These are phyloP conservation scores for Arctopsyche grandis DNA, from an alignment of 1,140 invertebrate species.

Conservation along the genomic window DNA sequence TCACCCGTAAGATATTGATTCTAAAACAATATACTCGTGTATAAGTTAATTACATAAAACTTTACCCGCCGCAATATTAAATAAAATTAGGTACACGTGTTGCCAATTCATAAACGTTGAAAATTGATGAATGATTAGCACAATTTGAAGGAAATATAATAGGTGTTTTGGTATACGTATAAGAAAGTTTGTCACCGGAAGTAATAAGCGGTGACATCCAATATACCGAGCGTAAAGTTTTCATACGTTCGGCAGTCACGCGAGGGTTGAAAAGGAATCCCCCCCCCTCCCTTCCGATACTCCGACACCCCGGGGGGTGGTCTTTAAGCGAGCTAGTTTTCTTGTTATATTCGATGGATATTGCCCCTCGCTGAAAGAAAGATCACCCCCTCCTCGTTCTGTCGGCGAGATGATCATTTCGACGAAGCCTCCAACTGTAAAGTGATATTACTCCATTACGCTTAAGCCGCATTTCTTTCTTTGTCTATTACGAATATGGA, in stretches of 20 bases:
- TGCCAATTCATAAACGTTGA: no score
- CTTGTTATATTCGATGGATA: slow-evolving; percentile 1
- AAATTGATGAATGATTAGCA: no score
- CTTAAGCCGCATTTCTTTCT: slow-evolving; percentile 1
- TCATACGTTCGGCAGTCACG: background rate
- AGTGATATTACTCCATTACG: slow-evolving; percentile 27
- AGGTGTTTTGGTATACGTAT: no score
- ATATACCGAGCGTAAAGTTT: background rate
- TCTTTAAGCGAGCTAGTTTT: background rate
- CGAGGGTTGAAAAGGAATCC: background rate
- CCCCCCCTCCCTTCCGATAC: background rate
- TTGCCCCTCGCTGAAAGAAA: background rate
- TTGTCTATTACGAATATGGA: slow-evolving; percentile 26
- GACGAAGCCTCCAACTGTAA: background rate
- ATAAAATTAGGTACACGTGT: no score
- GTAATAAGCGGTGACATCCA: background rate
- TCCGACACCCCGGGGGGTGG: background rate
- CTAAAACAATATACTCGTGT: no score
- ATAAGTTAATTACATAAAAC: no score
- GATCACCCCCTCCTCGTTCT: background rate
- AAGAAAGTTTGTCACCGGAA: background rate
- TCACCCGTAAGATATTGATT: no score
- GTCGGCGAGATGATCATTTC: background rate
- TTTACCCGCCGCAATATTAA: no score
- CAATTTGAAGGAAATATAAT: no score